phyloP scores from a whole-genome alignment of 2,888 invertebrate genomes.

The Stenurella melanura region DNA sequence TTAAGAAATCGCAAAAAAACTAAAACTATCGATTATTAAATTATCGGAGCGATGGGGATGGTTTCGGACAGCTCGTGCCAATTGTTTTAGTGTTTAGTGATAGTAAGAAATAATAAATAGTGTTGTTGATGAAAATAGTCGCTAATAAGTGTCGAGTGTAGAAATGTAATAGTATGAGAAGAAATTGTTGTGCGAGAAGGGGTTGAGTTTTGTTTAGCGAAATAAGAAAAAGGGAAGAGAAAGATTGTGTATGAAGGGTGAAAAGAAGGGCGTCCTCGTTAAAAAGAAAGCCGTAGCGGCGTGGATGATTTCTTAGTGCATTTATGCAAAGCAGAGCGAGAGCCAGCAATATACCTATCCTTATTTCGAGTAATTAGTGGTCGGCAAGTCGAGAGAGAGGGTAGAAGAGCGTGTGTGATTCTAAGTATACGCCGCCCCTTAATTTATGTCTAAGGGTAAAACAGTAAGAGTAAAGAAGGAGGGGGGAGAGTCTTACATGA shows the following conservation, averaged over 20 bases:
- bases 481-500: constrained; percentile 66
- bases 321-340: constrained; percentile 72
- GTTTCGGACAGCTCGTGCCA: neutral
- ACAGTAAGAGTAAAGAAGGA: constrained; percentile 72
- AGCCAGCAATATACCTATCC: constrained; percentile 60
- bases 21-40: neutral
- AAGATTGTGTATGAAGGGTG: constrained; percentile 63
- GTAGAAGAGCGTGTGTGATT: constrained; percentile 72
- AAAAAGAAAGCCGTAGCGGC: constrained; percentile 65
- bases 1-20: constrained; percentile 5
- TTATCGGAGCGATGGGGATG: neutral
- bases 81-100: neutral
- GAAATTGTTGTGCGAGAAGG: constrained; percentile 37
- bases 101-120: neutral
- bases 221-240: constrained; percentile 64
- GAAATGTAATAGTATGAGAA: constrained; percentile 2
- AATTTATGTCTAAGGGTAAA: constrained; percentile 75
- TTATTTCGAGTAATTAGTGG: constrained; percentile 73
- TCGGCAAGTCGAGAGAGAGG: constrained; percentile 70
- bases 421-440: constrained; percentile 74
- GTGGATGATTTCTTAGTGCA: constrained; percentile 70
- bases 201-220: constrained; percentile 62
- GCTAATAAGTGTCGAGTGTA: neutral
- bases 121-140: neutral
- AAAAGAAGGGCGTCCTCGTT: constrained; percentile 68